These are phyloP conservation scores for Ondatra zibethicus DNA, from an alignment of 2,113 vertebrate genomes.

Conservation along the genomic window DNA sequence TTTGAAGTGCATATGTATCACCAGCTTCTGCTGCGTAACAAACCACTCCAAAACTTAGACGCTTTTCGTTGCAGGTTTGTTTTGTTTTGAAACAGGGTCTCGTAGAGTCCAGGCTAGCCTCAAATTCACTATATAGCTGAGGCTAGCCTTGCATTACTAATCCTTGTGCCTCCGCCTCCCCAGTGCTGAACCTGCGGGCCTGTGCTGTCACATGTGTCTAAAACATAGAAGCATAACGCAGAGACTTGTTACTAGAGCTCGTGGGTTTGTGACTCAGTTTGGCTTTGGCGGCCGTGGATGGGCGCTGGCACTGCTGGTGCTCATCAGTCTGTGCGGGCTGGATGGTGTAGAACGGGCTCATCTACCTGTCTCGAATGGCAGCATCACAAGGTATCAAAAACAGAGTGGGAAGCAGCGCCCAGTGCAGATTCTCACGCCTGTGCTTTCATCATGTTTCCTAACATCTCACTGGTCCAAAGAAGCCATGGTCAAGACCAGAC, in stretches of 20 bases:
- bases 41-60: background rate
- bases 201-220: background rate
- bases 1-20: background rate
- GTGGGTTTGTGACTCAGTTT: background rate
- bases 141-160: background rate
- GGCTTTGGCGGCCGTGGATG: background rate
- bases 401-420: background rate
- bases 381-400: background rate
- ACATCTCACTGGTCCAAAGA: background rate
- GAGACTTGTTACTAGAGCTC: background rate
- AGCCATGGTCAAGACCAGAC: background rate
- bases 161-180: background rate
- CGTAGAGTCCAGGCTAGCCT: background rate
- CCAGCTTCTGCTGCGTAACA: constrained; percentile 25
- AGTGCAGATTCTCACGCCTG: background rate
- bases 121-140: background rate
- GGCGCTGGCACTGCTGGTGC: background rate
- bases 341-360: background rate
- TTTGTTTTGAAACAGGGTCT: background rate
- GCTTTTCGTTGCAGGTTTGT: background rate
- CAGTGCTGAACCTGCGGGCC: background rate
- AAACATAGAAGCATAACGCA: background rate
- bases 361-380: background rate
- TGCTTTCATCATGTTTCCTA: background rate
- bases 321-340: background rate